Conservation (phyloP, 35 echinoderm and acorn worm species). For the Acanthaster planci region DNA sequence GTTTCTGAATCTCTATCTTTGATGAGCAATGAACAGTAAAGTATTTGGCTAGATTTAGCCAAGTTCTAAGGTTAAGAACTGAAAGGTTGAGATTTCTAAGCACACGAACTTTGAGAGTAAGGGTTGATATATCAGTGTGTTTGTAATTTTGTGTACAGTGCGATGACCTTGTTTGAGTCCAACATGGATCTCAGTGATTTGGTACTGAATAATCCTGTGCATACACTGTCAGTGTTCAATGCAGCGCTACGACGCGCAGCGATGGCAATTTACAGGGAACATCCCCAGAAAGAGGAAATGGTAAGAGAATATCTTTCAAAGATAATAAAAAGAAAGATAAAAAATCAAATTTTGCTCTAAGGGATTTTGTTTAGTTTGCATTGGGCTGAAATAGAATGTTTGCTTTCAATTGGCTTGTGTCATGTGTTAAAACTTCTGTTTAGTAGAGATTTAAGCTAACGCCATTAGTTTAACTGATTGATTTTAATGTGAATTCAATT, state of each 20-base stretch:
- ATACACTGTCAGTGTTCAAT: conserved; percentile 65
- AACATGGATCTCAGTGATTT: conserved; percentile 90
- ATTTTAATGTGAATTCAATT: no score
- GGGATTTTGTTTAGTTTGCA: no score
- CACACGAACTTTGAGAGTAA: background rate
- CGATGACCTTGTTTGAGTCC: conserved; percentile 95
- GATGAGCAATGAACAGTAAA: background rate
- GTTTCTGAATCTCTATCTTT: background rate
- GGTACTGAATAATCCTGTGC: conserved; percentile 66
- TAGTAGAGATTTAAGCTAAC: no score
- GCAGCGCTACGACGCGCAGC: conserved; percentile 59
- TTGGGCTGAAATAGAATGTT: no score
- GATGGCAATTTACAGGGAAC: conserved; percentile 74
- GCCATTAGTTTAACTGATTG: no score
- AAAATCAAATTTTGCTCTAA: no score
- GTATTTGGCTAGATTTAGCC: background rate
- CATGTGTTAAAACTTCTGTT: no score
- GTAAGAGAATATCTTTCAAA: conserved; percentile 30
- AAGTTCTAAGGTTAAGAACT: background rate
- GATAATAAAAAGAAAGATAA: no score
- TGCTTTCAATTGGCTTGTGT: no score
- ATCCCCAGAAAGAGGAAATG: conserved; percentile 70
- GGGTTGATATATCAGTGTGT: background rate
- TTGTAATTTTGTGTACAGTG: conserved; percentile 50
- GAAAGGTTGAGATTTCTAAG: no score